These are phyloP conservation scores for Myanophis thanlyinensis DNA, from an alignment of 2,113 vertebrate genomes.

Conservation along the genomic window DNA sequence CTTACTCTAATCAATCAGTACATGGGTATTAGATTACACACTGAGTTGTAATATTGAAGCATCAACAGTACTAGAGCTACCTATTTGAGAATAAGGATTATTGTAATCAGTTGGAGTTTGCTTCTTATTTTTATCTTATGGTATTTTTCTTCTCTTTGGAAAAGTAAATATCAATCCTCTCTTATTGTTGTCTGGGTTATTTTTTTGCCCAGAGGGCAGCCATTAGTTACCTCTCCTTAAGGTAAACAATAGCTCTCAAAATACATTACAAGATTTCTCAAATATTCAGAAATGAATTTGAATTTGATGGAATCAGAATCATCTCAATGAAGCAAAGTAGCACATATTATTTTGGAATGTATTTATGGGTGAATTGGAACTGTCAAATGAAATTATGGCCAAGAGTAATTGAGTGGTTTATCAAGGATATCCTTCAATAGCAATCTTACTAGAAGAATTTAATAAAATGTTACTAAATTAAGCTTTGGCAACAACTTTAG, in stretches of 20 bases:
- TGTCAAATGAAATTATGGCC: conserved; percentile 18
- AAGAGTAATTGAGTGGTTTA: conserved; percentile 11
- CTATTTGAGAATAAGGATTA: not conserved
- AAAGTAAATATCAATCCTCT: not conserved
- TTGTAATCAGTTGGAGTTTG: not conserved
- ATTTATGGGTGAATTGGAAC: conserved; percentile 34
- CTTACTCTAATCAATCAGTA: not conserved
- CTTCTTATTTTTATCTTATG: not conserved
- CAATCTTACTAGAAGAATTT: conserved; percentile 30
- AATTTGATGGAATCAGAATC: not conserved
- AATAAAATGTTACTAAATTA: conserved; percentile 56
- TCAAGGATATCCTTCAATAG: conserved; percentile 48
- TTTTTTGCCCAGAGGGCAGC: no score
- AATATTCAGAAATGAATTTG: not conserved
- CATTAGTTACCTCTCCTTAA: no score
- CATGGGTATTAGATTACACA: not conserved
- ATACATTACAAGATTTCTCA: not conserved
- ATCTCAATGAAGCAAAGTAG: not conserved
- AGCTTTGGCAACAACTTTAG: conserved; percentile 50
- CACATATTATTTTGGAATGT: not conserved
- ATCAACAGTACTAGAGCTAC: not conserved
- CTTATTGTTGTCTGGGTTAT: not conserved
- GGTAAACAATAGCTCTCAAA: not conserved
- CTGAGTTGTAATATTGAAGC: not conserved
- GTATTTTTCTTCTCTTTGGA: not conserved